Conservation (phyloP, 37 sponge, comb jelly and placozoan species). For the Hormiphora californensis region DNA sequence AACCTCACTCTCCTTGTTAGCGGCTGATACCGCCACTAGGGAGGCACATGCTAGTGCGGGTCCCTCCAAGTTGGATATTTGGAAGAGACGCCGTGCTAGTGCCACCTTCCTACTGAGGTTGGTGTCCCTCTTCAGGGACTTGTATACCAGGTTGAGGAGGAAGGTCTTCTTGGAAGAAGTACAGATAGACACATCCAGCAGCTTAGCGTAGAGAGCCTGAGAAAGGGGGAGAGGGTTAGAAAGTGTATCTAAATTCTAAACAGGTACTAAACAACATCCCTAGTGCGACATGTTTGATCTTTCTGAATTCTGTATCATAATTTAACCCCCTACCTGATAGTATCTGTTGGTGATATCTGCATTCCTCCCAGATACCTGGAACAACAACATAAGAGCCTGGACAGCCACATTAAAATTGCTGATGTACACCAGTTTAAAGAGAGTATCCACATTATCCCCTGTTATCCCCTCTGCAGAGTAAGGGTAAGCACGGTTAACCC, state of each 20-base stretch:
- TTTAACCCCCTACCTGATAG: not conserved
- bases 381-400: slow-evolving; percentile 89
- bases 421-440: slow-evolving; percentile 83
- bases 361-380: slow-evolving; percentile 66
- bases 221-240: not conserved
- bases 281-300: not conserved
- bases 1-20: not conserved
- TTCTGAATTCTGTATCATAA: not conserved
- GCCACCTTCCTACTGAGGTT: slow-evolving; percentile 58
- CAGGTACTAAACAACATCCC: not conserved
- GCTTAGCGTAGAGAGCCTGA: slow-evolving; percentile 83
- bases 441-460: slow-evolving; percentile 79
- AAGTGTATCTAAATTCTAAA: not conserved
- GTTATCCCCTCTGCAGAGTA: slow-evolving; percentile 68
- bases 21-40: not conserved
- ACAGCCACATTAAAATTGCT: slow-evolving; percentile 78
- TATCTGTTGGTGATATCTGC: slow-evolving; percentile 3
- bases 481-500: slow-evolving; percentile 93
- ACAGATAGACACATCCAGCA: slow-evolving; percentile 72
- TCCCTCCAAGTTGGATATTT: not conserved
- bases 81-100: slow-evolving; percentile 10
- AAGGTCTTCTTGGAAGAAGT: slow-evolving; percentile 70
- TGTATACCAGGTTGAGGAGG: slow-evolving; percentile 91
- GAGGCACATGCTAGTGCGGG: slow-evolving; percentile 42
- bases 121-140: slow-evolving; percentile 87